Evolutionary conservation across 2,888 invertebrate genomes (phyloP).

Genomic region (Cosmorhoe ocellata): DNA sequence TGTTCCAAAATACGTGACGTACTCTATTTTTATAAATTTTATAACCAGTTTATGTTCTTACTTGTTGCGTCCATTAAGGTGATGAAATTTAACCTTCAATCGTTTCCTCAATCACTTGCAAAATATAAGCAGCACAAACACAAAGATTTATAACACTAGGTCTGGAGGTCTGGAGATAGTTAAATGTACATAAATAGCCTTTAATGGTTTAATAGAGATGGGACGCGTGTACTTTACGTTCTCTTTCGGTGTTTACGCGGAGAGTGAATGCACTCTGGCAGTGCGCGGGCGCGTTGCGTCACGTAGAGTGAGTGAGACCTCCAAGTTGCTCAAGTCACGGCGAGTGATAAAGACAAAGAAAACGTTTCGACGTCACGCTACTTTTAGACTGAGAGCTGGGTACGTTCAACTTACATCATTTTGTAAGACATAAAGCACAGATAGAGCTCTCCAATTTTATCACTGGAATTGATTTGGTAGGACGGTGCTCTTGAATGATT

Average conservation of each 20-base stretch:
- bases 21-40: constrained; percentile 27
- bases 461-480: too few species aligned
- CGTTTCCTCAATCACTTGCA: constrained; percentile 52
- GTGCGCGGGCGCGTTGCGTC: constrained; percentile 58
- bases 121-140: constrained; percentile 36
- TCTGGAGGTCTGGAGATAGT: too few species aligned
- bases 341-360: constrained; percentile 44
- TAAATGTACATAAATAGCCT: background rate
- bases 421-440: background rate
- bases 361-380: constrained; percentile 35
- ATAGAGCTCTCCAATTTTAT: too few species aligned
- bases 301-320: constrained; percentile 51
- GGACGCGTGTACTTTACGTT: constrained; percentile 38
- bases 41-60: constrained; percentile 61
- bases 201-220: background rate
- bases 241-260: constrained; percentile 63
- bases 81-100: constrained; percentile 70
- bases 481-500: too few species aligned
- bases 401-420: constrained; percentile 1
- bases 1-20: constrained; percentile 19
- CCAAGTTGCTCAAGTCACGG: constrained; percentile 26
- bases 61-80: constrained; percentile 77
- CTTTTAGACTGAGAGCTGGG: constrained; percentile 11
- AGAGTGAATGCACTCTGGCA: constrained; percentile 69
- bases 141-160: background rate